Evolutionary conservation across 2,113 vertebrate species (phyloP).

Genomic region (Sardina pilchardus): DNA sequence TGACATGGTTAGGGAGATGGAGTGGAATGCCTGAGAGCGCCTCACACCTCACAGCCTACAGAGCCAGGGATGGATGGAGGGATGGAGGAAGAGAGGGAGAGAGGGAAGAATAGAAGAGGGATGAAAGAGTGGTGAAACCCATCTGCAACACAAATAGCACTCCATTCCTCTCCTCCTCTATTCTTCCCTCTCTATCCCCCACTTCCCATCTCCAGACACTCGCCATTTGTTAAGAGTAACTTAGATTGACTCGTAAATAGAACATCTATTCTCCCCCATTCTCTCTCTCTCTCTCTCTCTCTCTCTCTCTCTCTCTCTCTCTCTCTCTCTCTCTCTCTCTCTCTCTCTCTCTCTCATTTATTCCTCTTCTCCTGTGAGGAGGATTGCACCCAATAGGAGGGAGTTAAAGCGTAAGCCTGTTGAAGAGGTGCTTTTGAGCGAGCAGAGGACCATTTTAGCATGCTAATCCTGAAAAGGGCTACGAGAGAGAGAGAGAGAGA

Average conservation of each 20-base stretch:
- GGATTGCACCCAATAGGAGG: background rate
- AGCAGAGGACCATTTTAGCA: background rate
- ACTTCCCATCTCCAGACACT: background rate
- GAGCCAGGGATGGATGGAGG: background rate
- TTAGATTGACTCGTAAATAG: no score
- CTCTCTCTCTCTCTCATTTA: constrained; percentile 5
- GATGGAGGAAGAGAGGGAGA: background rate
- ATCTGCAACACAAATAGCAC: no score
- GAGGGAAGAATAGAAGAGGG: no score
- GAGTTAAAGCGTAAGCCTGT: background rate
- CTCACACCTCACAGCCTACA: background rate
- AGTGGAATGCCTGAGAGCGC: background rate
- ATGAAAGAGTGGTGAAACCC: no score
- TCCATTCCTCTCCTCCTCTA: background rate
- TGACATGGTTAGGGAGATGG: background rate
- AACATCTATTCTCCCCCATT: background rate
- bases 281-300: background rate
- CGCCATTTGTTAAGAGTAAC: no score
- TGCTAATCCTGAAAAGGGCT: background rate
- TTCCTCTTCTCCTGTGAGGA: background rate
- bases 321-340: background rate
- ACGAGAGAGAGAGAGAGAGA: background rate
- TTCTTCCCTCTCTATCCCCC: background rate
- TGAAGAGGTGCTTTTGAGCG: background rate
- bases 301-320: background rate